Evolutionary conservation across 2,797 vertebrate genomes (phyloP).

Genomic region (Anomalospiza imberbis): DNA sequence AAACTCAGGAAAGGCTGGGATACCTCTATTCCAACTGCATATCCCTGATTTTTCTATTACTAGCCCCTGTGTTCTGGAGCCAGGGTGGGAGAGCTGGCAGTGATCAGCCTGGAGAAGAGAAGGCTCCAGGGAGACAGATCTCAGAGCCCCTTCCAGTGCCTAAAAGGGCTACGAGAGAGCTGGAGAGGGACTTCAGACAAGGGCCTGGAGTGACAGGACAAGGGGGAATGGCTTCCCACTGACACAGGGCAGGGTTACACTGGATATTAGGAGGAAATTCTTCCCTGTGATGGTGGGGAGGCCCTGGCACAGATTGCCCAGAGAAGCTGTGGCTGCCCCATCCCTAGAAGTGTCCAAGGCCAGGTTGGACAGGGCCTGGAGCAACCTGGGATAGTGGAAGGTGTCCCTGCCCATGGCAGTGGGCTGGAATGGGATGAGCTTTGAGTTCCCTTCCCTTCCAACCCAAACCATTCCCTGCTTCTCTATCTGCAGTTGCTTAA

Average conservation of each 20-base stretch:
- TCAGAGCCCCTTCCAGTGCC: neutral
- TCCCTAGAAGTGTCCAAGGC: neutral
- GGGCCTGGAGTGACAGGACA: neutral
- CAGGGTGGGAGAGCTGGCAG: neutral
- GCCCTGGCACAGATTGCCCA: neutral
- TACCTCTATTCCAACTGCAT: neutral
- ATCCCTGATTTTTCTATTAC: neutral
- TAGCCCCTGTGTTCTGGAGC: neutral
- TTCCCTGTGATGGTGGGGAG: fast-evolving
- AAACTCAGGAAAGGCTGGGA: neutral
- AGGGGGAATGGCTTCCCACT: neutral
- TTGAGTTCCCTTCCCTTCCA: neutral
- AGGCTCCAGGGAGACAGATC: neutral
- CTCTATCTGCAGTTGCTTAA: neutral
- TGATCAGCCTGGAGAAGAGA: neutral
- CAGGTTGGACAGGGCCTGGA: fast-evolving
- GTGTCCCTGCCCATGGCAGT: neutral
- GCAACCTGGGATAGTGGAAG: too few relatives aligned
- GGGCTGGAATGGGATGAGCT: neutral
- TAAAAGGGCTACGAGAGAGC: neutral
- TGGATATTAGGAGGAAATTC: neutral
- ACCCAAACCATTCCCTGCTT: neutral
- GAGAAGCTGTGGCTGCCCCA: neutral
- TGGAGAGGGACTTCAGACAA: neutral
- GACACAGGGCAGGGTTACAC: neutral